phyloP scores from a whole-genome alignment of 2,888 invertebrate species.

The Lasius platythorax region DNA sequence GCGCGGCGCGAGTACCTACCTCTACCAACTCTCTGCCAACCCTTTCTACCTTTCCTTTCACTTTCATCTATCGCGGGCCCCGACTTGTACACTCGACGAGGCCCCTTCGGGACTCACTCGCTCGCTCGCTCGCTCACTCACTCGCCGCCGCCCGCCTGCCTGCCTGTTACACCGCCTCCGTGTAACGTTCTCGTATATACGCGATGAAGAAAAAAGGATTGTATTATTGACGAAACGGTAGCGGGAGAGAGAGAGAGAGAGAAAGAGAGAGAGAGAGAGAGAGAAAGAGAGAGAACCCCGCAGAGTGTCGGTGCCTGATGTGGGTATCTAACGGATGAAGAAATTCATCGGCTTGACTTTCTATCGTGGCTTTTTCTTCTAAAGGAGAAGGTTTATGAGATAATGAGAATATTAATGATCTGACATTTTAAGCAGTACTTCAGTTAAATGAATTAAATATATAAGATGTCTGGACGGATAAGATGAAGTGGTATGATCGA shows the following conservation, averaged over 20 bases:
- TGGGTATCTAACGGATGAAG: conserved; percentile 26
- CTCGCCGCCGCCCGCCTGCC: conserved; percentile 76
- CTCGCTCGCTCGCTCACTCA: conserved; percentile 50
- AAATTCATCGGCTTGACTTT: conserved; percentile 25
- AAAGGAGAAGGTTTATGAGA: background rate
- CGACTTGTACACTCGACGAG: conserved; percentile 69
- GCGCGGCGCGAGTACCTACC: conserved; percentile 66
- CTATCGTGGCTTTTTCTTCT: background rate
- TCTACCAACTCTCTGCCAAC: conserved; percentile 75
- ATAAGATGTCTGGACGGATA: background rate
- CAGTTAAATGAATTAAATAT: background rate
- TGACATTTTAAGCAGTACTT: background rate
- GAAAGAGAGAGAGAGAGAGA: too few species aligned
- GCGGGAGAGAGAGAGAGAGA: background rate
- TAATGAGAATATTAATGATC: conserved; percentile 1
- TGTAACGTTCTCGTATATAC: conserved; percentile 65
- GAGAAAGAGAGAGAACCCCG: background rate
- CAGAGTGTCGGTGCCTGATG: conserved; percentile 5
- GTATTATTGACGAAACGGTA: conserved; percentile 53
- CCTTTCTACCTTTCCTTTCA: conserved; percentile 86
- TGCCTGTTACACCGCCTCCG: conserved; percentile 76
- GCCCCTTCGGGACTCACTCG: conserved; percentile 71
- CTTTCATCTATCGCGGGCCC: conserved; percentile 83
- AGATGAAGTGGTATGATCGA: background rate
- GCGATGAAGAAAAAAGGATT: conserved; percentile 52